Conservation (phyloP, 2,888 invertebrate genomes). For the Stenolophus ochropezus region DNA sequence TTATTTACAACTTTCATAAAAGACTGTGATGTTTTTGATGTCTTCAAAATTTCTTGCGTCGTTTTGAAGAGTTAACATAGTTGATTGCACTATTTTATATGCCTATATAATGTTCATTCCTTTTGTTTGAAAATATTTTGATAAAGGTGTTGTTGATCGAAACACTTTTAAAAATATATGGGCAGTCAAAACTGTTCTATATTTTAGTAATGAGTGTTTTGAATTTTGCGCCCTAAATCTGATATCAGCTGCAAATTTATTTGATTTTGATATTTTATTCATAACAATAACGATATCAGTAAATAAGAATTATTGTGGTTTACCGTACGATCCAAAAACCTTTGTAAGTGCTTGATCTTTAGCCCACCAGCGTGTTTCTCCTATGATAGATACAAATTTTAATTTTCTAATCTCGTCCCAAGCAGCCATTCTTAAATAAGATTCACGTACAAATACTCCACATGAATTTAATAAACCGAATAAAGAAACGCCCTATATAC, state of each 20-base stretch:
- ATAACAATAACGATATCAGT: background rate
- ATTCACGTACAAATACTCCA: background rate
- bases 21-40: no score
- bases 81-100: no score
- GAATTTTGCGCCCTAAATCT: background rate
- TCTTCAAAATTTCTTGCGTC: no score
- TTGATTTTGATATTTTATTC: background rate
- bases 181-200: background rate
- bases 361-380: background rate
- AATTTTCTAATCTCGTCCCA: background rate
- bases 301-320: background rate
- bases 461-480: background rate
- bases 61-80: no score
- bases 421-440: background rate
- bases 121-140: no score
- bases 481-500: background rate
- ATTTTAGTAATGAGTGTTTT: background rate
- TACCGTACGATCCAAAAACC: background rate
- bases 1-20: no score
- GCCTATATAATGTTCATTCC: no score
- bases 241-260: background rate
- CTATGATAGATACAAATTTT: background rate
- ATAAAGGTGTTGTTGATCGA: no score
- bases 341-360: background rate
- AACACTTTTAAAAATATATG: background rate